Conservation (phyloP, 2,113 vertebrate species). For the Arvicanthis niloticus region DNA sequence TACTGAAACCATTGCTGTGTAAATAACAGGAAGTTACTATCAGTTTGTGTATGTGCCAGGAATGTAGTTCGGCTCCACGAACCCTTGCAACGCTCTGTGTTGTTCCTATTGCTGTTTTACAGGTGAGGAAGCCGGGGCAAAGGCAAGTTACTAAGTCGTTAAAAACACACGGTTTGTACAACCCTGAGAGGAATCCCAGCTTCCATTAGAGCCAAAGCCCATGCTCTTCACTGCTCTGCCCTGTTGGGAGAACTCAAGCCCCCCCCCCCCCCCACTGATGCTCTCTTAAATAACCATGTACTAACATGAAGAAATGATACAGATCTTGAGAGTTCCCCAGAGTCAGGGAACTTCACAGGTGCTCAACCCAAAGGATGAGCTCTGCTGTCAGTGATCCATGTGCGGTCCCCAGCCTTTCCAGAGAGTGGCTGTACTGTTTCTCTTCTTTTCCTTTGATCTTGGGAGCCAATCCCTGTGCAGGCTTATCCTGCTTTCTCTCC, state of each 20-base stretch:
- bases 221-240: rapidly evolving
- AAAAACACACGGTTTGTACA: rapidly evolving
- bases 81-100: rapidly evolving
- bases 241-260: background rate
- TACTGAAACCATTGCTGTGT: background rate
- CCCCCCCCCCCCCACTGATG: rapidly evolving
- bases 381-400: background rate
- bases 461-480: background rate
- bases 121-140: background rate
- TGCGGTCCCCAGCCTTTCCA: background rate
- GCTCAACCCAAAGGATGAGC: background rate
- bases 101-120: too few species aligned
- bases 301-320: background rate
- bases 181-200: rapidly evolving
- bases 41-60: too few species aligned
- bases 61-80: rapidly evolving
- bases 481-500: background rate
- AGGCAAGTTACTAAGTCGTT: too few species aligned
- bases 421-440: background rate
- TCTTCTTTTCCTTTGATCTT: background rate
- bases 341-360: background rate
- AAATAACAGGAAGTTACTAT: background rate
- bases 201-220: rapidly evolving
- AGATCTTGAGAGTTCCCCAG: too few species aligned
- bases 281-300: background rate